Conservation (phyloP, 2,797 vertebrate species). For the Sardinella longiceps region DNA sequence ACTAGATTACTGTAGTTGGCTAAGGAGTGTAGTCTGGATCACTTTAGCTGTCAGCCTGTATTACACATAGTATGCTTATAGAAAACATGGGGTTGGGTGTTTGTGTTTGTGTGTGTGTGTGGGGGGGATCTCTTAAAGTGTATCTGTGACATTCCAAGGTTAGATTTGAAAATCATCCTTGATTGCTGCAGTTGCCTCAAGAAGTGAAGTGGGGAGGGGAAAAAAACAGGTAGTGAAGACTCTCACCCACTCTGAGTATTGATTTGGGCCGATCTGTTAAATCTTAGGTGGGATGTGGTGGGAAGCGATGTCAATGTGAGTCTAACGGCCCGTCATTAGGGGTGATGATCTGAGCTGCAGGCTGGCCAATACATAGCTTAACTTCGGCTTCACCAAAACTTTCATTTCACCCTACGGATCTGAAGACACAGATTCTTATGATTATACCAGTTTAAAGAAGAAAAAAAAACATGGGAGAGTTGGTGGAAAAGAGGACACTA, state of each 20-base stretch:
- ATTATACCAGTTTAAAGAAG: not conserved
- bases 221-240: not conserved
- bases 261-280: not conserved
- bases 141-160: constrained; percentile 7
- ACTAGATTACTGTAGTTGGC: not conserved
- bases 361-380: not conserved
- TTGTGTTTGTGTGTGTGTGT: too few species aligned
- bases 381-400: not conserved
- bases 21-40: not conserved
- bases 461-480: not conserved
- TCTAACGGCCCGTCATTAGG: not conserved
- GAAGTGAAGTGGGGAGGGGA: not conserved
- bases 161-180: not conserved
- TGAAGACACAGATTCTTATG: not conserved
- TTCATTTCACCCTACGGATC: not conserved
- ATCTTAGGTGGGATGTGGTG: not conserved
- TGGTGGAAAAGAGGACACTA: not conserved
- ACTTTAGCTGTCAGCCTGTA: not conserved
- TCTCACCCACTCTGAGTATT: not conserved
- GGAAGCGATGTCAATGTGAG: not conserved
- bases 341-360: not conserved
- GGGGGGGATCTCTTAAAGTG: not conserved
- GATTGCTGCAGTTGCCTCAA: constrained; percentile 5
- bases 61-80: not conserved
- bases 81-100: not conserved